These are phyloP conservation scores for Pseudachorutes palmiensis DNA, from an alignment of 1,140 invertebrate genomes.

Conservation along the genomic window DNA sequence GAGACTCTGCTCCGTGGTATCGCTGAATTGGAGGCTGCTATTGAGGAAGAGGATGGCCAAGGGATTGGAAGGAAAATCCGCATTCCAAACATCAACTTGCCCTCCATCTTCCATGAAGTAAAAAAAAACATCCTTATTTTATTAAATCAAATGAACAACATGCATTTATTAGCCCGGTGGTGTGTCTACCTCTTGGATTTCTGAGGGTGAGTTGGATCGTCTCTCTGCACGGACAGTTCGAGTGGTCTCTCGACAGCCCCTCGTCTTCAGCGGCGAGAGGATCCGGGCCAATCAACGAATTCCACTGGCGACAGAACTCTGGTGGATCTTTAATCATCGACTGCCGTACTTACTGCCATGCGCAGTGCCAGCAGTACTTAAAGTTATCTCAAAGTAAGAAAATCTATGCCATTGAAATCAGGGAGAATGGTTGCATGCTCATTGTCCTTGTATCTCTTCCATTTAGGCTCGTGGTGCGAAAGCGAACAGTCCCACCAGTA, in stretches of 20 bases:
- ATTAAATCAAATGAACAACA: too few species aligned
- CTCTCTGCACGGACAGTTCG: conserved; percentile 28
- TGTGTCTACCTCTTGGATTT: conserved; percentile 34
- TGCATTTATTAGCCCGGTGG: conserved; percentile 36
- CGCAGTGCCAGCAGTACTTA: conserved; percentile 29
- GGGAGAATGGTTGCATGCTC: neutral
- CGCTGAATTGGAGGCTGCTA: conserved; percentile 28
- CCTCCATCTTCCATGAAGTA: conserved; percentile 37
- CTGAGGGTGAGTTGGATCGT: conserved; percentile 33
- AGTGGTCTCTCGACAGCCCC: conserved; percentile 19
- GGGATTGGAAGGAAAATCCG: conserved; percentile 16
- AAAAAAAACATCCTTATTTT: conserved; percentile 3
- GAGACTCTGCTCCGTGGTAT: conserved; percentile 37
- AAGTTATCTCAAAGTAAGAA: conserved; percentile 34
- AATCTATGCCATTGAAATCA: neutral
- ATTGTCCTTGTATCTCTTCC: neutral
- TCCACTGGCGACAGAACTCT: conserved; percentile 32
- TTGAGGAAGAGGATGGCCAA: conserved; percentile 25
- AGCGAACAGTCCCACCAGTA: conserved; percentile 61
- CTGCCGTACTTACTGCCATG: conserved; percentile 30
- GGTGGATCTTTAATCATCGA: conserved; percentile 37
- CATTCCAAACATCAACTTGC: conserved; percentile 33
- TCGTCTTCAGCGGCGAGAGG: conserved; percentile 30
- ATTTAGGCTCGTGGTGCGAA: neutral
- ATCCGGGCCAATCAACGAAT: conserved; percentile 32